These are phyloP conservation scores for Tetraneura akinire DNA, from an alignment of 1,140 invertebrate species.

Conservation along the genomic window DNA sequence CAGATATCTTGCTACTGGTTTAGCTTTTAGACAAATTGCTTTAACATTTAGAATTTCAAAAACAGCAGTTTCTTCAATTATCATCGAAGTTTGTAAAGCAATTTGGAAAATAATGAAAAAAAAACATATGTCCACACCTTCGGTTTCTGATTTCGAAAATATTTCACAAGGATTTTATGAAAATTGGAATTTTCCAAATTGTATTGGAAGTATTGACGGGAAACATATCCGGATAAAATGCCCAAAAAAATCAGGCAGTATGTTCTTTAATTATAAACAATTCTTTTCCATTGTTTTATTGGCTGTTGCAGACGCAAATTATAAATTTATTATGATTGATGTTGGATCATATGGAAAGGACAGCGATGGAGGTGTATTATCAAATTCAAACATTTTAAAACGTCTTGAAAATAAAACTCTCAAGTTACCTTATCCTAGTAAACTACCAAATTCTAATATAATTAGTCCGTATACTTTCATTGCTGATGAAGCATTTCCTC, in stretches of 20 bases:
- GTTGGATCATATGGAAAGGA: constrained; percentile 43
- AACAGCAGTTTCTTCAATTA: background rate
- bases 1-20: constrained; percentile 5
- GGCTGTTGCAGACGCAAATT: constrained; percentile 22
- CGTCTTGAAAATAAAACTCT: constrained; percentile 1
- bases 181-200: constrained; percentile 27
- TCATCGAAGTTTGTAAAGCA: constrained; percentile 23
- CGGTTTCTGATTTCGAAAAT: background rate
- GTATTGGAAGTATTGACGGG: constrained; percentile 10
- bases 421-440: too few relatives aligned
- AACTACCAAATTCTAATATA: too few relatives aligned
- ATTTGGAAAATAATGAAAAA: background rate
- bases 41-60: background rate
- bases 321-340: constrained; percentile 30
- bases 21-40: constrained; percentile 7
- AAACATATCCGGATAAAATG: constrained; percentile 46
- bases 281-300: constrained; percentile 35
- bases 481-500: constrained; percentile 58
- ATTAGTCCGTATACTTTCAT: constrained; percentile 56
- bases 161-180: background rate
- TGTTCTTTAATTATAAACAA: constrained; percentile 47
- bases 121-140: background rate
- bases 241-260: constrained; percentile 10
- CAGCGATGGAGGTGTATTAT: constrained; percentile 34
- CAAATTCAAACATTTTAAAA: constrained; percentile 12